Evolutionary conservation across 2,888 invertebrate species (phyloP).

Genomic region (Agonopterix subpropinquella): DNA sequence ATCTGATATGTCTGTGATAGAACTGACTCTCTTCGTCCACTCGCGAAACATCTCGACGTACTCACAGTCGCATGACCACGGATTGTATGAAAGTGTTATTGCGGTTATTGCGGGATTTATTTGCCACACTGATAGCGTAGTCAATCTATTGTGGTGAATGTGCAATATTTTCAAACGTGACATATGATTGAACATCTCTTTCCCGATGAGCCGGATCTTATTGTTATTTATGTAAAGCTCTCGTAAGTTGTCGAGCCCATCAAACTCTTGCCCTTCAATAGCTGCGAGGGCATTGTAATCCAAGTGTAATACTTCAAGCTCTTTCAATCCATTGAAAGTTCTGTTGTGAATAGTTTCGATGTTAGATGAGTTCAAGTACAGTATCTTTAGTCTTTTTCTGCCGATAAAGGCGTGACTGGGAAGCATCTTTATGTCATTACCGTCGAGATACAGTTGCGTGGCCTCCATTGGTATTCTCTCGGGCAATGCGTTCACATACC

Average conservation of each 20-base stretch:
- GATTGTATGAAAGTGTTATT: conserved; percentile 82
- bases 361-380: conserved; percentile 86
- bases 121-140: conserved; percentile 83
- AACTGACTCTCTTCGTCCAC: conserved; percentile 82
- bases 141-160: conserved; percentile 83
- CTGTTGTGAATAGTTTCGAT: conserved; percentile 87
- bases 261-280: conserved; percentile 87
- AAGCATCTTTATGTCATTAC: conserved; percentile 85
- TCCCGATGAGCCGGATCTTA: conserved; percentile 80
- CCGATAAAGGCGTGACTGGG: conserved; percentile 91
- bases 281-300: conserved; percentile 83
- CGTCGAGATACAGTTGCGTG: conserved; percentile 90
- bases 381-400: conserved; percentile 83
- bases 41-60: conserved; percentile 84
- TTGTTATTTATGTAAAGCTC: conserved; percentile 86
- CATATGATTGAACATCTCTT: conserved; percentile 82
- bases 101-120: conserved; percentile 79
- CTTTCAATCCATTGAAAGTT: conserved; percentile 89
- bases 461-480: conserved; percentile 93
- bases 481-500: conserved; percentile 81
- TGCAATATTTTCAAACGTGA: conserved; percentile 79
- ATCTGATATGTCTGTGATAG: conserved; percentile 78
- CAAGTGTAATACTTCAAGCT: conserved; percentile 83
- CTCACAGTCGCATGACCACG: conserved; percentile 90
- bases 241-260: conserved; percentile 82